Conservation (phyloP, 2,888 invertebrate genomes). For the Cryptocephalus primarius region DNA sequence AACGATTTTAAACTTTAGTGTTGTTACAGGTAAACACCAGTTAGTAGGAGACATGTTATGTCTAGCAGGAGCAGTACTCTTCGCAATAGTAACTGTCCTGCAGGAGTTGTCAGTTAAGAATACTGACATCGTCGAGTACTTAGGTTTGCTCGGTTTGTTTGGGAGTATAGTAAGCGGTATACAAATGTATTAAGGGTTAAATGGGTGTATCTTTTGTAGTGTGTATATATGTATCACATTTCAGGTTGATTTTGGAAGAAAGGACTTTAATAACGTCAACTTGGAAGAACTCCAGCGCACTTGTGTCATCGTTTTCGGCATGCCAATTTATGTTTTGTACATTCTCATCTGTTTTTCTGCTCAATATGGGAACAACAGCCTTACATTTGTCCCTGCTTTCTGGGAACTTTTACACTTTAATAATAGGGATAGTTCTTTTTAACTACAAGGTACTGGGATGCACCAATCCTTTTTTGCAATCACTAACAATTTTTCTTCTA, state of each 20-base stretch:
- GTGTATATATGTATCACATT: slow-evolving; percentile 3
- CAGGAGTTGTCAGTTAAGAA: slow-evolving; percentile 76
- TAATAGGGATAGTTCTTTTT: slow-evolving; percentile 70
- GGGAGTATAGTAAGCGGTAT: slow-evolving; percentile 66
- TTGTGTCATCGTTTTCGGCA: slow-evolving; percentile 45
- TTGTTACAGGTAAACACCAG: slow-evolving; percentile 56
- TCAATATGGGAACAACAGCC: slow-evolving; percentile 70
- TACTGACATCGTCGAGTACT: slow-evolving; percentile 65
- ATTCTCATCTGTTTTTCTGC: slow-evolving; percentile 62
- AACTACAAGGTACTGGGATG: slow-evolving; percentile 57
- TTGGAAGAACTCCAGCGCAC: slow-evolving; percentile 50
- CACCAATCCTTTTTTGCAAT: not conserved
- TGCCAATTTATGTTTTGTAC: slow-evolving; percentile 69
- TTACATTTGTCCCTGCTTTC: slow-evolving; percentile 73
- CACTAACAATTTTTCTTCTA: slow-evolving; percentile 34
- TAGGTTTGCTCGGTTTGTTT: slow-evolving; percentile 71
- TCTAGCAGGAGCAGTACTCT: slow-evolving; percentile 64
- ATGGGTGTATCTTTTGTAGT: too few species aligned
- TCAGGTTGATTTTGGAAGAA: slow-evolving; percentile 53
- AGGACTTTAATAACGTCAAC: slow-evolving; percentile 54
- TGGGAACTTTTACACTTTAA: slow-evolving; percentile 74
- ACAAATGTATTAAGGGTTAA: slow-evolving; percentile 53
- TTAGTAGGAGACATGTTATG: slow-evolving; percentile 76
- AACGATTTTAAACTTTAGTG: not conserved
- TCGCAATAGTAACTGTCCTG: slow-evolving; percentile 67